Evolutionary conservation across 2,888 invertebrate species (phyloP), one percentile per base, ranked within the genome.

Genomic region (Oscheius sp.): DNA sequence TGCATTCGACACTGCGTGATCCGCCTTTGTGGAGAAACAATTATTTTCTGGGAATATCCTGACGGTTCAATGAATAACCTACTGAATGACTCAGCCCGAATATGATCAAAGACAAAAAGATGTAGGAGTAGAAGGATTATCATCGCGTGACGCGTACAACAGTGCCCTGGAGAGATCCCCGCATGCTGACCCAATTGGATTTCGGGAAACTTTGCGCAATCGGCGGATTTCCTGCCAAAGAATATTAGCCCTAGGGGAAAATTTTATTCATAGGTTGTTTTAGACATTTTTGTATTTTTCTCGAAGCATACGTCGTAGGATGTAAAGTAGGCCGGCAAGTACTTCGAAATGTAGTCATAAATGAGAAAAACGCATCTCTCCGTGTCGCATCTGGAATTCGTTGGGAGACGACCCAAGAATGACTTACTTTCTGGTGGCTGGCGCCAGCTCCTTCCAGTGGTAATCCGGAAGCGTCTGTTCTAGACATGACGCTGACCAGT

Each of bases 1-100:
- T 13, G 83, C 73, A 43, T 83, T 81, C 0, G 85, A 84, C 7
- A 85, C 70, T 0, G 83, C 83, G 21, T 79, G 58, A 55, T 72
- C 72, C 6, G 63, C 53, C 29, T 23, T 41, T 12, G 72, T 52
- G 5, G 63, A 58, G 49, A 70, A 70, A 25, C 70, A 70, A 18
- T 70, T 46, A 35, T 56, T 69, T 69, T 69, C 56, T 55, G 35
- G 41, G 41, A 23, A 29, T 27, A 35, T 35, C 35, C 35, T 35
- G 35, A 3, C 35, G 5, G 35, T 35, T 35, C 35, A 35, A 35
- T 35, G 9, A 35, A 16, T 45, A 16, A 52, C 66, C 35, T 27
- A 66, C 66, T 66, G 16, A 66, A 66, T 7, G 66, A 66, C 3
- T 66, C 52, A 18, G 66, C 27, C 16, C n/a, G 16, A 13, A 29